Evolutionary conservation across 2,797 vertebrate genomes (phyloP).

Genomic region (Enteromius afrohamiltoni): DNA sequence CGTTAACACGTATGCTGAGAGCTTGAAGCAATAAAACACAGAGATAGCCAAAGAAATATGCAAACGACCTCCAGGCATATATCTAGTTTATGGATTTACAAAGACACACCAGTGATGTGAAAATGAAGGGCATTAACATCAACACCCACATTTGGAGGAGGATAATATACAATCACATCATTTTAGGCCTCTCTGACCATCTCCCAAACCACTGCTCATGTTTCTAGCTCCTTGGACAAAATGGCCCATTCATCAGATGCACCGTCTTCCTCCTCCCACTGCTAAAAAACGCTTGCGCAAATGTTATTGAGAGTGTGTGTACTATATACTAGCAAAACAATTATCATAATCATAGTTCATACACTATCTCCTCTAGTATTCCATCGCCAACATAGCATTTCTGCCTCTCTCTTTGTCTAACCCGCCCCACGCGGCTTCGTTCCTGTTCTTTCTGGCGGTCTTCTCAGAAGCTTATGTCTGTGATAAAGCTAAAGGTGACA

Average conservation of each 20-base stretch:
- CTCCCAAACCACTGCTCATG: slow-evolving; percentile 22
- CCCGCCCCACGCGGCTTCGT: neutral
- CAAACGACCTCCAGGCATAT: slow-evolving; percentile 28
- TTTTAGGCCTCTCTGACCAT: slow-evolving; percentile 35
- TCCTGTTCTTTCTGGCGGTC: slow-evolving; percentile 2
- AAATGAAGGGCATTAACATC: slow-evolving; percentile 43
- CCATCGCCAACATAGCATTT: neutral
- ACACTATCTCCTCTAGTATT: neutral
- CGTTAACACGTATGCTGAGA: slow-evolving; percentile 27
- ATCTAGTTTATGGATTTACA: slow-evolving; percentile 42
- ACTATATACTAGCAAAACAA: neutral
- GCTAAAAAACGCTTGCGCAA: neutral
- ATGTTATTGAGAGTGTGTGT: neutral
- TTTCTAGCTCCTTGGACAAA: slow-evolving; percentile 4
- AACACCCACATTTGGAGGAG: slow-evolving; percentile 25
- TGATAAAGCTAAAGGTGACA: slow-evolving; percentile 66
- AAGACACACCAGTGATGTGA: slow-evolving; percentile 38
- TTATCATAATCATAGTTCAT: neutral
- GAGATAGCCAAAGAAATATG: slow-evolving; percentile 34
- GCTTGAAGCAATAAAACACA: slow-evolving; percentile 44
- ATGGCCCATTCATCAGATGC: slow-evolving; percentile 13
- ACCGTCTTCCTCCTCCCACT: slow-evolving; percentile 16
- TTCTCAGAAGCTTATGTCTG: slow-evolving; percentile 43
- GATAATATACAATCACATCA: slow-evolving; percentile 12
- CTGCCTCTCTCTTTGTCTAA: slow-evolving; percentile 27